Percentiles rank a stretch among this genome's conserved stretches.
Evolutionary conservation across 2,888 invertebrate species (phyloP).

Genomic region (Drosophila siamana): DNA sequence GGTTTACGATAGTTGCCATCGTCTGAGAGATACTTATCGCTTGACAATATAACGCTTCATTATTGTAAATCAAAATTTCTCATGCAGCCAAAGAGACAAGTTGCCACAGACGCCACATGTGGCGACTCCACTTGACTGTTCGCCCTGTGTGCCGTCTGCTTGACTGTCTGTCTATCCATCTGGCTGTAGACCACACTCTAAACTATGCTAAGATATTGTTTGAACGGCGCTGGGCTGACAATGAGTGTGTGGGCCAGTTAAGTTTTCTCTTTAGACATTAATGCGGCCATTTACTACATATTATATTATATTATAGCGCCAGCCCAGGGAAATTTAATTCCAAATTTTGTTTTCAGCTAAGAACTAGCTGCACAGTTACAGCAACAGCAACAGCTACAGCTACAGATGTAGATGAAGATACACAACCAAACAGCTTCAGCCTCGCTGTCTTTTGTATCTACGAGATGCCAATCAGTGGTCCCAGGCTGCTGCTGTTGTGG

Average conservation of each 20-base stretch:
- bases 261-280: constrained; percentile 68
- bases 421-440: neutral
- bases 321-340: constrained; percentile 44
- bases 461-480: constrained; percentile 73
- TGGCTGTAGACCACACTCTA: constrained; percentile 68
- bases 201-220: constrained; percentile 71
- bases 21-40: constrained; percentile 73
- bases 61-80: constrained; percentile 79
- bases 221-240: constrained; percentile 68
- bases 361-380: constrained; percentile 25
- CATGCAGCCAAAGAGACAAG: constrained; percentile 29
- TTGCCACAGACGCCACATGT: constrained; percentile 62
- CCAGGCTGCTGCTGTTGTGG: constrained; percentile 24
- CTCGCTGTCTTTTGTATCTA: neutral
- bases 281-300: constrained; percentile 74
- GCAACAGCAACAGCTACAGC: constrained; percentile 9
- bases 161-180: neutral
- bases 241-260: constrained; percentile 77
- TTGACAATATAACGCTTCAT: constrained; percentile 76
- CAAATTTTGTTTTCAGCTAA: constrained; percentile 29
- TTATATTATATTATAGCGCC: constrained; percentile 62
- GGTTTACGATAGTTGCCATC: constrained; percentile 61
- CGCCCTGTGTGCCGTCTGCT: neutral
- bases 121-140: constrained; percentile 12
- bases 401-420: constrained; percentile 15